Conservation (phyloP, 2,113 vertebrate species). For the Melierax canorus region DNA sequence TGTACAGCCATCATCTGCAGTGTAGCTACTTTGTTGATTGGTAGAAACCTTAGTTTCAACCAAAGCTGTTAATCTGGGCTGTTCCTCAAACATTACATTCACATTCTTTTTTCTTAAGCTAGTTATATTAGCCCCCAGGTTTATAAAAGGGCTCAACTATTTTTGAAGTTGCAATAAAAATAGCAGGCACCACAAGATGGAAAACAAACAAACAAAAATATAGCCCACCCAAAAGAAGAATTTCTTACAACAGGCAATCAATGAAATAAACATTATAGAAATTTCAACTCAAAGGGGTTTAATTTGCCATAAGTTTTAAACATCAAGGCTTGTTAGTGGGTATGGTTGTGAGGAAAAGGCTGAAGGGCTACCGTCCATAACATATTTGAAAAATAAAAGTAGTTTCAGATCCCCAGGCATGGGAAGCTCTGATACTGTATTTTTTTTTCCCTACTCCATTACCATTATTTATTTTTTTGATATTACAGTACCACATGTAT, state of each 20-base stretch:
- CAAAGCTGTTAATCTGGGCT: neutral
- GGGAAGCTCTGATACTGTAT: neutral
- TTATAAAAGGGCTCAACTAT: neutral
- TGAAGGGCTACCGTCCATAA: neutral
- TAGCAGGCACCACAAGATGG: neutral
- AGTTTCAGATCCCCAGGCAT: neutral
- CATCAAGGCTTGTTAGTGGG: neutral
- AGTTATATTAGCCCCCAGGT: neutral
- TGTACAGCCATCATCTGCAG: neutral
- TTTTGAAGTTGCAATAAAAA: conserved; percentile 18
- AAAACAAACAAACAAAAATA: neutral
- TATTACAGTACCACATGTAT: neutral
- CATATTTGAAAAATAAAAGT: neutral
- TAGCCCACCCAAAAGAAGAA: neutral
- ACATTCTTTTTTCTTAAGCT: neutral
- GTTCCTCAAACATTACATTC: neutral
- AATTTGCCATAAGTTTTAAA: neutral
- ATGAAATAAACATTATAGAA: neutral
- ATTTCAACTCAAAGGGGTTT: neutral
- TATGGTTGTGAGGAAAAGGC: neutral
- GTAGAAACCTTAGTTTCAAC: neutral
- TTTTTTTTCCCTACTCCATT: neutral
- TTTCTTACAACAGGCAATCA: neutral
- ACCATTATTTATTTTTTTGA: neutral
- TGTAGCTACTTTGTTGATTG: neutral